Base-by-base conservation (phyloP, 2,888 invertebrate genomes). In the Drosophila colorata region DNA sequence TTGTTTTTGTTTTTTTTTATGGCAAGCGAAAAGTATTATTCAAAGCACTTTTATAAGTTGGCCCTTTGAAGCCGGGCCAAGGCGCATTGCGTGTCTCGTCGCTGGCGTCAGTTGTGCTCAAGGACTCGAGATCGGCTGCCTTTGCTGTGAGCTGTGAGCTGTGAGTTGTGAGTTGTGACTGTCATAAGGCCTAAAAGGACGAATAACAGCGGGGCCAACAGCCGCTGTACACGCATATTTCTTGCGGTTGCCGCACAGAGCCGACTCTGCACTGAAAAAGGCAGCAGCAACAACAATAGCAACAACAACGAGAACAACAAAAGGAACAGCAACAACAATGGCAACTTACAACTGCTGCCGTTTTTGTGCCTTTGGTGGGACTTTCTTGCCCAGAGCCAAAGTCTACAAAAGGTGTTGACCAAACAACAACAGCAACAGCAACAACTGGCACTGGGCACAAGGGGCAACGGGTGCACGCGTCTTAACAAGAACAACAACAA, bases 61-160 rank as follows among this genome's bases (percentile, higher is more conserved):
- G 33, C 25, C n/a, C n/a, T n/a, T n/a, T n/a, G n/a, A n/a, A n/a
- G n/a, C n/a, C 25, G 6, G 6, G 25, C 20, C 20, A 20, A 20
- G 20, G 20, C 35, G 28, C 46, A 60, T 87, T 83, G 88, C 82
- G 82, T 85, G 87, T 68, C 23, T 43, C 16, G 59, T 37, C 43
- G 33, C 60, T 61, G 76, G 78, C 88, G 87, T 83, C 90, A 90
- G 90, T 89, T 90, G 90, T 76, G 87, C 66, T 88, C 90, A 90
- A 90, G 90, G 90, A 84, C 84, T 86, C 70, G 9, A 28, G 28
- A 28, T 28, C 28, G 8, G 28, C 28, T 28, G 28, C n/a, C n/a
- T 25, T 6, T 7, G 25, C 40, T 59, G 40, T 47, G 68, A 69
- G 51, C 25, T 25, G 25, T 25, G 25, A 25, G 25, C 40, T 59